phyloP scores from a whole-genome alignment of 2,113 vertebrate genomes.

The Dissostichus mawsoni region DNA sequence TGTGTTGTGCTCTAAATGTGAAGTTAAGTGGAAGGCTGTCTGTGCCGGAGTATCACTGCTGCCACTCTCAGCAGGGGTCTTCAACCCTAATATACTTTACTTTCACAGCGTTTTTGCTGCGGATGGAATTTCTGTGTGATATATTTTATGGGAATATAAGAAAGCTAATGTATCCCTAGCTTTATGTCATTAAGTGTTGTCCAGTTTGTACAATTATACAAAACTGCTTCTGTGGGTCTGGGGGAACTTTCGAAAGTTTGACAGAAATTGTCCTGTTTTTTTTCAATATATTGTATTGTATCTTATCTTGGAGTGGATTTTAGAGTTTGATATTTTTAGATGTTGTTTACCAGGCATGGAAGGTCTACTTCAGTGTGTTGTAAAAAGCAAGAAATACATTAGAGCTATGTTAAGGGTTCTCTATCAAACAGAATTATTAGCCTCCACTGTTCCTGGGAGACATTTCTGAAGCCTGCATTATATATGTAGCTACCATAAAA shows the following conservation, averaged over 20 bases:
- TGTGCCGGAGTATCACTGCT: neutral
- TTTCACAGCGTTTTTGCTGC: neutral
- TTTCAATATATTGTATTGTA: neutral
- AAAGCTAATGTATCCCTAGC: neutral
- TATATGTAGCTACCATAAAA: conserved; percentile 3
- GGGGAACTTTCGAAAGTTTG: neutral
- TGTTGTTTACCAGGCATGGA: neutral
- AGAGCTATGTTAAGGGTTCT: neutral
- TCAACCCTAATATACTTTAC: neutral
- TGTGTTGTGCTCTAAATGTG: conserved; percentile 50
- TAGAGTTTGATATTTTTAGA: neutral
- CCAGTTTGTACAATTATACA: neutral
- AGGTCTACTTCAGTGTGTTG: neutral
- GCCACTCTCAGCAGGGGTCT: neutral
- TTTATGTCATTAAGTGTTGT: no score
- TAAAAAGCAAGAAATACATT: neutral
- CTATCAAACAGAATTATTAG: conserved; percentile 4
- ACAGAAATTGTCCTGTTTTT: no score
- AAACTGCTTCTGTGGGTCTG: neutral
- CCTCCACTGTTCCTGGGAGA: neutral
- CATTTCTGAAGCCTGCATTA: conserved; percentile 4
- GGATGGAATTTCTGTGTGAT: neutral
- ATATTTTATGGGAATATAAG: neutral
- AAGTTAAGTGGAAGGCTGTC: conserved; percentile 36
- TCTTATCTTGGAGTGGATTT: neutral